Evolutionary conservation across 1,140 invertebrate genomes (phyloP).

Genomic region (Bombus polaris): DNA sequence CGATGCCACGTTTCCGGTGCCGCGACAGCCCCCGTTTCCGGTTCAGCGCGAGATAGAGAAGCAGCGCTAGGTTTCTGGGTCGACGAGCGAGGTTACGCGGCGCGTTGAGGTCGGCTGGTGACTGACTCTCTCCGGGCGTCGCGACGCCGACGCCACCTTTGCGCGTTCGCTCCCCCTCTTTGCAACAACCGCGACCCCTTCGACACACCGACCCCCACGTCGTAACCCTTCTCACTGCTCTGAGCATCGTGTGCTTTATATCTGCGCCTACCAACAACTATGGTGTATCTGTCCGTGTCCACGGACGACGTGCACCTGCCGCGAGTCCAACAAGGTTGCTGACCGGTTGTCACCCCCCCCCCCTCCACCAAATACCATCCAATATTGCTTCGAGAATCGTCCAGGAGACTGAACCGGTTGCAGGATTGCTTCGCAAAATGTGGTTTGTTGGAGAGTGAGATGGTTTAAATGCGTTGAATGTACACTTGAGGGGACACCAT

Average conservation of each 20-base stretch:
- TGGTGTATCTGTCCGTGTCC: too few relatives aligned
- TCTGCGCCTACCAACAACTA: conserved; percentile 14
- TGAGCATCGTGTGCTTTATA: conserved; percentile 44
- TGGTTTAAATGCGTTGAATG: background rate
- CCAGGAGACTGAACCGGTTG: background rate
- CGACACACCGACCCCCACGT: conserved; percentile 29
- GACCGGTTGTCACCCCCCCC: conserved; percentile 37
- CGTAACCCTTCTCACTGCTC: conserved; percentile 27
- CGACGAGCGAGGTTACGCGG: conserved; percentile 60
- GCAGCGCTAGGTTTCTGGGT: conserved; percentile 17
- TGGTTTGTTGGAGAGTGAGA: too few relatives aligned
- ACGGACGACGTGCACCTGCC: conserved; percentile 47
- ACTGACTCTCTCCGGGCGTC: conserved; percentile 80
- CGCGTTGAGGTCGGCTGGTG: conserved; percentile 79
- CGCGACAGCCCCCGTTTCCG: background rate
- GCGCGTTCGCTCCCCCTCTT: conserved; percentile 57
- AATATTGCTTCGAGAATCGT: conserved; percentile 40
- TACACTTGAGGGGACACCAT: too few relatives aligned
- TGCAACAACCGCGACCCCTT: conserved; percentile 49
- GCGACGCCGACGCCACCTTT: conserved; percentile 82
- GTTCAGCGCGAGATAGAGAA: background rate
- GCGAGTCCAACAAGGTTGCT: conserved; percentile 59
- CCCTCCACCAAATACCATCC: background rate
- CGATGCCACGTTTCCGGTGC: conserved; percentile 17
- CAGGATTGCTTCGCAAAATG: background rate